Conservation (phyloP, 2,113 vertebrate genomes). For the Rattus rattus region DNA sequence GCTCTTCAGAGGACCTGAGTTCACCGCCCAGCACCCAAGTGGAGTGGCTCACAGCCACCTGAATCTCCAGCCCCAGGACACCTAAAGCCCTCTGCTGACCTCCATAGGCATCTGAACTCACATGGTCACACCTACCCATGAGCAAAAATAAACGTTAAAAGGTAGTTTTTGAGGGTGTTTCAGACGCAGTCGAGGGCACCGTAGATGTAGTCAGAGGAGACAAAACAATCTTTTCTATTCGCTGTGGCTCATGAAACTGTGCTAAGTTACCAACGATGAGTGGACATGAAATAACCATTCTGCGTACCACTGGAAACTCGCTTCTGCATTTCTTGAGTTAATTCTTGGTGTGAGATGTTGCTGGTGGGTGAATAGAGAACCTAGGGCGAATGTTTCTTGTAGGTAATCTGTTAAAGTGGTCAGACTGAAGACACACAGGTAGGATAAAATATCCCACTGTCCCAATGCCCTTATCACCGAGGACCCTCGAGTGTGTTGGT, state of each 20-base stretch:
- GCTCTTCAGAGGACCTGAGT: not conserved
- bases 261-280: not conserved
- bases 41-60: too few relatives aligned
- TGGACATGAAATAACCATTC: not conserved
- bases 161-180: not conserved
- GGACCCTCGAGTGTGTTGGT: not conserved
- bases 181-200: not conserved
- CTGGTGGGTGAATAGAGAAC: not conserved
- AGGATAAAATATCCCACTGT: not conserved
- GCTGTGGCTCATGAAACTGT: not conserved
- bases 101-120: not conserved
- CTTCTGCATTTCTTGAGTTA: not conserved
- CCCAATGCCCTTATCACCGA: not conserved
- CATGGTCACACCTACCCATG: not conserved
- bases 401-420: not conserved
- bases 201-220: not conserved
- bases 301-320: not conserved
- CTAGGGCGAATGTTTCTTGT: not conserved
- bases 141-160: not conserved
- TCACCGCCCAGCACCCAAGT: not conserved
- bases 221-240: not conserved
- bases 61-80: too few relatives aligned
- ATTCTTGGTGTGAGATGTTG: not conserved
- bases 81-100: not conserved
- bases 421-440: not conserved